Base-by-base conservation (phyloP, 2,888 invertebrate species). In the Xestia ashworthii region DNA sequence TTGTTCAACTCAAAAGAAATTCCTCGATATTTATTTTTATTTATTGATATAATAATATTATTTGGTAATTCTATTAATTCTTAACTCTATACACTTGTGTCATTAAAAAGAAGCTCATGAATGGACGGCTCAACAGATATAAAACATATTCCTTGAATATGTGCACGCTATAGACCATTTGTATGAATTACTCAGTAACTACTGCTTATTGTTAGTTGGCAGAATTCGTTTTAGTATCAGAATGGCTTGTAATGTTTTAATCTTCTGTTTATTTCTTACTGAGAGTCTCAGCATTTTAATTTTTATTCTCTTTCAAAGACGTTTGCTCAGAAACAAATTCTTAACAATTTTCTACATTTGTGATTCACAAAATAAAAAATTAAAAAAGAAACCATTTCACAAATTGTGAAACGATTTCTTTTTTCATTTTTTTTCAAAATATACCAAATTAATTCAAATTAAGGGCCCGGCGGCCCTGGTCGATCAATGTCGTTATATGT, bases 61-160 rank as follows among this genome's bases (percentile, higher is more conserved):
- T 32, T 32, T 32, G 32, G 32, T 32, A 32, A 32, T 32, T 32
- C 88, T 88, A 78, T 44, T 3, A 5, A 32, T 82, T 73, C n/a
- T 0, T 55, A 72, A 41, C 3, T 0, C 79, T 80, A 48, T 3
- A 25, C 19, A 44, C 38, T 69, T 53, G 65, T 83, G 76, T 85
- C 76, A 87, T 90, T 89, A 89, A 89, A 88, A 88, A 87, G 71
- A 89, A 84, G 83, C 78, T 85, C 76, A 88, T 89, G 90, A 90
- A 91, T 90, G 90, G 86, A 89, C 87, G 79, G 73, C 66, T 69
- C 81, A 80, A 76, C 81, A 88, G 82, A 89, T 83, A 84, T 74
- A 83, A 83, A 85, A 76, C 82, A 86, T 72, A 81, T 88, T 88
- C 81, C 81, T 55, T 25, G 44, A 74, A 78, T 65, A 74, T 71